Conservation (phyloP, 23 tunicate genomes). For the Clavelina lepadiformis region DNA sequence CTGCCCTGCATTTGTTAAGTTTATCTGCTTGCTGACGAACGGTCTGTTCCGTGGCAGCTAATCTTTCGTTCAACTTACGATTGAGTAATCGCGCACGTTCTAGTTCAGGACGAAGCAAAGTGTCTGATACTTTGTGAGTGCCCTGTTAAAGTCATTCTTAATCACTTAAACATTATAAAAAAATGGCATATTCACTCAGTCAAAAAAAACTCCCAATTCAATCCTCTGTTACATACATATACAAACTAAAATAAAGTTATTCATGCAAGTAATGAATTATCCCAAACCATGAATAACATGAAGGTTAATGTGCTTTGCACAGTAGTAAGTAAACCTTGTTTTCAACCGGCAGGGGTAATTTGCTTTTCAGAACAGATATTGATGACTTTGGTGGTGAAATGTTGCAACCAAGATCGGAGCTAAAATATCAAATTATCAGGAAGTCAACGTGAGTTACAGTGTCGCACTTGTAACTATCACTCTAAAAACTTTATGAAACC, state of each 20-base stretch:
- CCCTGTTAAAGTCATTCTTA: slow-evolving; percentile 12
- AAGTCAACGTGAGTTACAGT: too few relatives aligned
- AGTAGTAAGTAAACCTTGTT: slow-evolving; percentile 29
- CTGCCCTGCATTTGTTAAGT: slow-evolving; percentile 60
- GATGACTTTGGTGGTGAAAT: background rate
- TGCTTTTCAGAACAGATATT: too few relatives aligned
- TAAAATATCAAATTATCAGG: too few relatives aligned
- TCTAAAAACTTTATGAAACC: too few relatives aligned
- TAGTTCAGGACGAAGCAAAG: slow-evolving; percentile 22
- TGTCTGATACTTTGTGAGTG: background rate
- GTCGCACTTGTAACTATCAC: too few relatives aligned
- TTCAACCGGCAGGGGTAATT: slow-evolving; percentile 56
- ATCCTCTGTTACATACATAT: background rate
- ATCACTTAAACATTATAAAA: too few relatives aligned
- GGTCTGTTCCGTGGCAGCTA: slow-evolving; percentile 82
- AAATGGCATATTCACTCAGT: too few relatives aligned
- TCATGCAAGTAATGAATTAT: slow-evolving; percentile 1
- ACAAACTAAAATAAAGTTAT: background rate
- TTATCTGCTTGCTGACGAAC: slow-evolving; percentile 84
- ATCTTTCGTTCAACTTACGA: slow-evolving; percentile 50
- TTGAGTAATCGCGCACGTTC: slow-evolving; percentile 58
- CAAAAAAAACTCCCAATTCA: too few relatives aligned
- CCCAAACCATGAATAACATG: too few relatives aligned
- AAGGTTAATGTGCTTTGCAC: background rate
- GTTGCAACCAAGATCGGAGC: background rate